Base-by-base conservation (phyloP, 2,888 invertebrate species). In the Melieria omissa region DNA sequence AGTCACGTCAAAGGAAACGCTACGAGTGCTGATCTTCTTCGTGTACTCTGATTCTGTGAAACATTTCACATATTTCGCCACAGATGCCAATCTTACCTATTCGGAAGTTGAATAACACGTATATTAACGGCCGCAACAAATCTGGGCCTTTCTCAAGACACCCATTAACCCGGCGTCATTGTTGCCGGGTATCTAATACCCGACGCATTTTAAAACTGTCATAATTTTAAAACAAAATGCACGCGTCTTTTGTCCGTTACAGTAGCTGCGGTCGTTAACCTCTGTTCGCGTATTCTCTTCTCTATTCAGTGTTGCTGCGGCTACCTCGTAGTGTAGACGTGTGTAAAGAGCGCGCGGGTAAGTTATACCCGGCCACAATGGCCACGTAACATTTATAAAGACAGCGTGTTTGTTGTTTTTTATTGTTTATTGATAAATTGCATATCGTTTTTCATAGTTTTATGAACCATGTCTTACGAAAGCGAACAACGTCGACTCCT, bases 81-180 rank as follows among this genome's bases (percentile, higher is more conserved):
- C 76, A 75, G n/a, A 86, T 75, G 2, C 81, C 85, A 6, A 84
- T 73, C 62, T 69, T 74, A 16, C 80, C 74, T 74, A 82, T 80
- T 52, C 86, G 72, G 71, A 86, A 87, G 2, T 83, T 80, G 71
- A 84, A 78, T 61, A 86, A 66, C 0, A 86, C 81, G 3, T 84
- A 83, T 1, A 79, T 73, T 44, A 86, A 68, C 4, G 82, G 77
- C 6, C 78, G 76, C 0, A 83, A 72, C 5, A 84, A 66, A 68
- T 84, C 83, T 1, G 85, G 82, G 1, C 84, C 84, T 84, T 12
- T 76, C 9, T 83, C 61, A 12, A 85, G 67, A 12, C 73, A 41
- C 16, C 78, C 77, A 67, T 84, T 83, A n/a, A n/a, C n/a, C n/a
- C n/a, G n/a, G n/a, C n/a, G n/a, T n/a, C n/a, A n/a, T n/a, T n/a